Evolutionary conservation across 2,888 invertebrate genomes (phyloP).

Genomic region (Onchidella celtica): DNA sequence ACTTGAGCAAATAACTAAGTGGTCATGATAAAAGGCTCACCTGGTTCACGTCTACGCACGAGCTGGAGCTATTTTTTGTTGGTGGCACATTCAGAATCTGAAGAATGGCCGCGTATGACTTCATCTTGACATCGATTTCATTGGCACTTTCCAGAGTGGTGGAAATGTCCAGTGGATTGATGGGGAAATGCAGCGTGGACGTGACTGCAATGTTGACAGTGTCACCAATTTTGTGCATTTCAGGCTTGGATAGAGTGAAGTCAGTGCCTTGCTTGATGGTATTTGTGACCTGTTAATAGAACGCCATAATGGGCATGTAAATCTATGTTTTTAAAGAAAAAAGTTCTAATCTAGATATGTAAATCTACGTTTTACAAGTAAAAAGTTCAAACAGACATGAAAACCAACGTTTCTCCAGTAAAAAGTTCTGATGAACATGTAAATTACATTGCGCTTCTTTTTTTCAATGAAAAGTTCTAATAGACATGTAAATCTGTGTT

Average conservation of each 20-base stretch:
- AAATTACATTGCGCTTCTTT: too few species aligned
- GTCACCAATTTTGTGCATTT: conserved; percentile 22
- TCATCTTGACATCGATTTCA: conserved; percentile 59
- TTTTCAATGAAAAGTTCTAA: too few species aligned
- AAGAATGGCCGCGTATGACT: conserved; percentile 55
- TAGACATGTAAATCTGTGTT: too few species aligned
- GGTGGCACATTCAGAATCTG: background rate
- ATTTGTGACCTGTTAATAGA: conserved; percentile 39
- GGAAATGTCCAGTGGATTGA: conserved; percentile 59
- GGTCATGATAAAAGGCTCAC: too few species aligned
- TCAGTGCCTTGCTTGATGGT: conserved; percentile 42
- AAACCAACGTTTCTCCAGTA: too few species aligned
- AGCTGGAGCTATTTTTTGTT: conserved; percentile 31
- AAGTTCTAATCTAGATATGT: too few species aligned
- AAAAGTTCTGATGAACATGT: too few species aligned
- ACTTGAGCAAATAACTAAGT: too few species aligned
- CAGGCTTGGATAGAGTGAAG: conserved; percentile 50
- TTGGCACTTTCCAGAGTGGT: conserved; percentile 55
- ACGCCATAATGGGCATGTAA: background rate
- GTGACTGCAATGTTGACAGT: conserved; percentile 54
- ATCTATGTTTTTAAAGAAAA: too few species aligned
- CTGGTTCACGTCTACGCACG: conserved; percentile 62
- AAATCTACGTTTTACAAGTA: too few species aligned
- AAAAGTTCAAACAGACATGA: too few species aligned
- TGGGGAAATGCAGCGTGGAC: conserved; percentile 52